A percentile compares a stretch with the other conserved stretches of the same genome.
Evolutionary conservation across 2,888 invertebrate genomes (phyloP).

Genomic region (Thera obeliscata): DNA sequence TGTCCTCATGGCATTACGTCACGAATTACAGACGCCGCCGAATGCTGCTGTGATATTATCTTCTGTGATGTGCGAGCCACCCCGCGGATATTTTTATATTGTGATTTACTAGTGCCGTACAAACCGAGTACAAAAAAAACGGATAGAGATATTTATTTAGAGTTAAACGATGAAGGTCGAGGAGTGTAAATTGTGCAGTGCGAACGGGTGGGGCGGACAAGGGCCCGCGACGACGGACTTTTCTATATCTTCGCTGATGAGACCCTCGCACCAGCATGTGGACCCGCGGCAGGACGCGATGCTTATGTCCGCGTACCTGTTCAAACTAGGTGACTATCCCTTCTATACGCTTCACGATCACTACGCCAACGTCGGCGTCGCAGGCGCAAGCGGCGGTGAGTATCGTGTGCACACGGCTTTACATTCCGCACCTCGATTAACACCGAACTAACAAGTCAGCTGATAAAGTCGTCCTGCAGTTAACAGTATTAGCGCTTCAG

Average conservation of each 20-base stretch:
- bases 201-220: slow-evolving; percentile 73
- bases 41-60: slow-evolving; percentile 78
- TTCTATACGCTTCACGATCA: slow-evolving; percentile 80
- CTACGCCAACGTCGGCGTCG: slow-evolving; percentile 68
- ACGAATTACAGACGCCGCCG: slow-evolving; percentile 67
- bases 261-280: slow-evolving; percentile 71
- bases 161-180: slow-evolving; percentile 72
- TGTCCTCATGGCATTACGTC: slow-evolving; percentile 40
- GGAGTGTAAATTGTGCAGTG: slow-evolving; percentile 81
- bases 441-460: slow-evolving; percentile 51
- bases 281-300: slow-evolving; percentile 77
- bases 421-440: slow-evolving; percentile 52
- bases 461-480: slow-evolving; percentile 43
- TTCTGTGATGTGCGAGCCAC: slow-evolving; percentile 80
- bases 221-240: slow-evolving; percentile 72
- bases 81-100: slow-evolving; percentile 81
- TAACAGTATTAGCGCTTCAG: slow-evolving; percentile 38
- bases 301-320: slow-evolving; percentile 80
- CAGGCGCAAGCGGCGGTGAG: slow-evolving; percentile 65
- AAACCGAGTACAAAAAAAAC: slow-evolving; percentile 85
- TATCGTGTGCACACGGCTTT: slow-evolving; percentile 67
- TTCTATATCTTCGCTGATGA: slow-evolving; percentile 80
- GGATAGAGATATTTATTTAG: slow-evolving; percentile 65
- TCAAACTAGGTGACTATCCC: slow-evolving; percentile 83
- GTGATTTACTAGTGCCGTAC: slow-evolving; percentile 84